Conservation (phyloP, 2,888 invertebrate genomes). For the Drosophila sordidula region DNA sequence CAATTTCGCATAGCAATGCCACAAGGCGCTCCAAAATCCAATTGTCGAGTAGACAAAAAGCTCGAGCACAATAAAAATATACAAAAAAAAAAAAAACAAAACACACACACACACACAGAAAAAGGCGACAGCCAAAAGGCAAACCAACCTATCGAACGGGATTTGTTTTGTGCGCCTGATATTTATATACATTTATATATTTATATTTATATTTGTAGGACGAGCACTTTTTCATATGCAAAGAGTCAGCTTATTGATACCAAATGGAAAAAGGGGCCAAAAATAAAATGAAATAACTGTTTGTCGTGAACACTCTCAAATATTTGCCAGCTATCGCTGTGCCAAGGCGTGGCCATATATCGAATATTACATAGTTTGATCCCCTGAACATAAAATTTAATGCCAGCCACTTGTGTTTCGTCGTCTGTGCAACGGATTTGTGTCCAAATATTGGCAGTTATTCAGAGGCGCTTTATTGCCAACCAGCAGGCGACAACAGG, state of each 20-base stretch:
- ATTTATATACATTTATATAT: conserved; percentile 40
- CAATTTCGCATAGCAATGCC: conserved; percentile 57
- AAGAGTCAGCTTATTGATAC: conserved; percentile 69
- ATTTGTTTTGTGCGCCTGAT: conserved; percentile 70
- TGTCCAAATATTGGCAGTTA: conserved; percentile 65
- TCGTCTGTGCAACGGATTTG: conserved; percentile 51
- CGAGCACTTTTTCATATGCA: conserved; percentile 65
- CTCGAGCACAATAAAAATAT: conserved; percentile 40
- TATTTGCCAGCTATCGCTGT: conserved; percentile 45
- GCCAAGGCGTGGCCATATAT: conserved; percentile 16
- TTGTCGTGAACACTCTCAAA: conserved; percentile 34
- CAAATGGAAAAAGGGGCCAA: conserved; percentile 36
- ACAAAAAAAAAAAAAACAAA: conserved; percentile 18
- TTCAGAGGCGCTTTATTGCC: conserved; percentile 30
- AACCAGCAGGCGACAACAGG: conserved; percentile 23
- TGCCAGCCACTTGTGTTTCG: conserved; percentile 58
- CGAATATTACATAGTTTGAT: conserved; percentile 65
- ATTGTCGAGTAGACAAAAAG: conserved; percentile 72
- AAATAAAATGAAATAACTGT: conserved; percentile 22
- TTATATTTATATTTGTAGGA: conserved; percentile 58
- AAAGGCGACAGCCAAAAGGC: conserved; percentile 26
- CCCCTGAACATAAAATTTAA: conserved; percentile 67
- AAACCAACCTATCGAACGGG: conserved; percentile 62
- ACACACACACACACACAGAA: conserved; percentile 1
- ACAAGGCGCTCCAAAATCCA: conserved; percentile 66